Conservation (phyloP, 2,797 vertebrate genomes). For the Synanceia verrucosa region DNA sequence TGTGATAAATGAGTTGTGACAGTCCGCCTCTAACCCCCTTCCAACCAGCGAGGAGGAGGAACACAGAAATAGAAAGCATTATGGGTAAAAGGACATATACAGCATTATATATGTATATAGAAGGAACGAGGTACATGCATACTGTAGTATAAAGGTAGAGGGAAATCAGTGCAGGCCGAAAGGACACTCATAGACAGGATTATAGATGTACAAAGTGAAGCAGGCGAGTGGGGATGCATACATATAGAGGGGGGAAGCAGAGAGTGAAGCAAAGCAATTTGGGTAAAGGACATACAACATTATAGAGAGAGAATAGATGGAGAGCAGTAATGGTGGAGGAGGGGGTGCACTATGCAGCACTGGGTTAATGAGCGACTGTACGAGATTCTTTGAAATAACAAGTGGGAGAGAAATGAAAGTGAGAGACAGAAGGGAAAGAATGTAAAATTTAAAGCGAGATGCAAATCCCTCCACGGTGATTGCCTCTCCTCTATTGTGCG, state of each 20-base stretch:
- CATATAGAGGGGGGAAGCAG: constrained; percentile 42
- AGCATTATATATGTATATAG: constrained; percentile 72
- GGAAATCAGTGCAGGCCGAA: constrained; percentile 48
- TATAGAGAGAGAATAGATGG: constrained; percentile 42
- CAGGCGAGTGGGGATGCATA: constrained; percentile 59
- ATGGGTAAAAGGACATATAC: constrained; percentile 76
- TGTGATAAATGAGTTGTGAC: constrained; percentile 88
- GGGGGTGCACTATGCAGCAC: constrained; percentile 32
- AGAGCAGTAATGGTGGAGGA: constrained; percentile 32
- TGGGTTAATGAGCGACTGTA: constrained; percentile 65
- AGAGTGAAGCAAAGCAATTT: constrained; percentile 57
- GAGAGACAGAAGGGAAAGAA: constrained; percentile 37
- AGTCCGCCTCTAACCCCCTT: constrained; percentile 81
- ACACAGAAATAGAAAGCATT: constrained; percentile 83
- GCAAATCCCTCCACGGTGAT: constrained; percentile 34
- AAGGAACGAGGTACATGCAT: constrained; percentile 40
- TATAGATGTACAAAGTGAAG: constrained; percentile 58
- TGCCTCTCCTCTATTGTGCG: constrained; percentile 48
- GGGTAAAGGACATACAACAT: constrained; percentile 64
- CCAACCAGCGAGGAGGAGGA: constrained; percentile 77
- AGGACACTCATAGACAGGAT: constrained; percentile 61
- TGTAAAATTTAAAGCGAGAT: neutral
- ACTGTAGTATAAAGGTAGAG: constrained; percentile 23
- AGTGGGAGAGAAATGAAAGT: constrained; percentile 33
- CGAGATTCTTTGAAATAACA: constrained; percentile 56